A percentile compares a stretch with the other conserved stretches of the same genome.
Evolutionary conservation across 2,888 invertebrate species (phyloP).

Genomic region (Atethmia centrago): DNA sequence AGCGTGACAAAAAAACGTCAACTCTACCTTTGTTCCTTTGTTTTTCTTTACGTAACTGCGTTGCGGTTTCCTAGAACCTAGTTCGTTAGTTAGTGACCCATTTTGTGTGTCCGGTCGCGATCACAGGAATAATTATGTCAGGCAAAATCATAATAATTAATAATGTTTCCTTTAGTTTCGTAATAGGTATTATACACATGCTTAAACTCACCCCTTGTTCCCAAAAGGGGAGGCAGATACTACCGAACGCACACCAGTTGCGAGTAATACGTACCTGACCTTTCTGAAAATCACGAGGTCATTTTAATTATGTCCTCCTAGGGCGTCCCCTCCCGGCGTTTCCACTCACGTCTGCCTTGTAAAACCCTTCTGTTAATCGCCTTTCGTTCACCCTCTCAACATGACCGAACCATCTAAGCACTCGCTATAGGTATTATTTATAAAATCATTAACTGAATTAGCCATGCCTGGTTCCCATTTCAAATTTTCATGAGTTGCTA

Average conservation of each 20-base stretch:
- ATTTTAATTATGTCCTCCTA: too few species aligned
- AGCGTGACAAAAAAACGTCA: background rate
- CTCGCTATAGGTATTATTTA: background rate
- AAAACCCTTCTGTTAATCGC: background rate
- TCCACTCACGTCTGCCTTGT: background rate
- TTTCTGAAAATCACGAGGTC: background rate
- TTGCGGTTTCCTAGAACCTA: background rate
- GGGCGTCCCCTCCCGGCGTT: background rate
- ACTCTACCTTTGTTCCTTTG: constrained; percentile 1
- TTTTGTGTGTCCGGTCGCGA: background rate
- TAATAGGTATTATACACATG: background rate
- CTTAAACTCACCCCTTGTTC: too few species aligned
- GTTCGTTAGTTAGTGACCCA: constrained; percentile 5
- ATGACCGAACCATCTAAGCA: background rate
- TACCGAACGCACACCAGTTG: background rate
- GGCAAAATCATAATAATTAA: background rate
- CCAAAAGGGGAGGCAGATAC: too few species aligned
- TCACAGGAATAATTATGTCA: background rate
- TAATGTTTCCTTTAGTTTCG: background rate
- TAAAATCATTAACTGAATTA: background rate
- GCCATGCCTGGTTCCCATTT: background rate
- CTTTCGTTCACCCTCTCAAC: background rate
- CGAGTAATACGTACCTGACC: background rate
- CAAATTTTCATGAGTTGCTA: background rate
- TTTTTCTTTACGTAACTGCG: background rate